Evolutionary conservation across 2,888 invertebrate genomes (phyloP), one percentile per base, ranked within the genome.

Genomic region (Euzophera pinguis): DNA sequence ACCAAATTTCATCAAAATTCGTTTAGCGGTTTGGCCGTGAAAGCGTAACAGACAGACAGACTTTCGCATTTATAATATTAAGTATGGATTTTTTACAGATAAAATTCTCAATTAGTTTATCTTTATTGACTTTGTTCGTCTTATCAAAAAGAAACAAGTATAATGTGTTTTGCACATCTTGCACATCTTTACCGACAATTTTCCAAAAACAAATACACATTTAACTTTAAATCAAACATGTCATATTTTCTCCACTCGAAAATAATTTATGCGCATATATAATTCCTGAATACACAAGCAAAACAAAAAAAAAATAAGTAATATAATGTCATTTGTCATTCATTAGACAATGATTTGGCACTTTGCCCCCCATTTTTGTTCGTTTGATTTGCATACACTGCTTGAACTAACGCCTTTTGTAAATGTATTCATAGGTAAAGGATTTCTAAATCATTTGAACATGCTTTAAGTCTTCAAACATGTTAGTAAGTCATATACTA

Each of bases 311-410:
- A 22, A 42, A 35, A 22, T 35, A 43, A 43, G 12, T 27, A 22
- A 41, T 50, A 41, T 34, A 49, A 50, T 50, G 50, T 42, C 50
- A 50, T 34, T 50, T 50, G 50, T 50, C 34, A 42, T 42, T 42
- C 50, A 29, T 48, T 39, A 50, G 49, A 50, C 50, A 50, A 50
- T 50, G 50, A 50, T 35, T 35, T 50, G 13, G 35, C 34, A 12
- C 42, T 42, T 42, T 42, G 41, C 42, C 41, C 50, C 50, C 42
- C 12, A 32, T 29, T 32, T 50, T 22, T 42, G 42, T 32, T 32
- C 9, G 34, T 14, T 17, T 42, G 8, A 50, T 50, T 50, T 50
- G 50, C 50, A 50, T 50, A 50, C 41, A 17, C 13, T 42, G 17
- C 16, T 32, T 42, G 39, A 41, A 34, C 39, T 12, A 13, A 14